A percentile compares a stretch with the other conserved stretches of the same genome.
phyloP scores from a whole-genome alignment of 2,797 vertebrate genomes.

The Clarias pachynema region DNA sequence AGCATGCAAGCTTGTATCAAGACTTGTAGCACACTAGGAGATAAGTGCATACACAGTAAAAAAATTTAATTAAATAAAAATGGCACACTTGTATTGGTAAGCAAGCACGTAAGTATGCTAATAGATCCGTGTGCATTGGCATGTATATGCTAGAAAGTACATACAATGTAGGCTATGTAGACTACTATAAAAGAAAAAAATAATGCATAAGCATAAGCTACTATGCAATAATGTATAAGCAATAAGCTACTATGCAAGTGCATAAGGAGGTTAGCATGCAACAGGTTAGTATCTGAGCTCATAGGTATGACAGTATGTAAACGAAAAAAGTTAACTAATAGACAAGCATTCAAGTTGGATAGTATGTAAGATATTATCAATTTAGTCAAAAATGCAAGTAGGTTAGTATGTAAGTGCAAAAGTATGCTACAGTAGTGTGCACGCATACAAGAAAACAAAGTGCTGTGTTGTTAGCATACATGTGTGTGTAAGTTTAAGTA shows the following conservation, averaged over 20 bases:
- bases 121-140: neutral
- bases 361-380: neutral
- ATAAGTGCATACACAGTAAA: neutral
- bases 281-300: neutral
- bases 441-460: neutral
- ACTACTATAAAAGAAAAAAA: neutral
- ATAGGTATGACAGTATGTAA: neutral
- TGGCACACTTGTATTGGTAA: neutral
- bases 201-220: too few species aligned
- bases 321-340: neutral
- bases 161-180: neutral
- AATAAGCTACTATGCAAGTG: neutral
- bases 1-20: neutral
- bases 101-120: neutral
- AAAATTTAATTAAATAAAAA: too few species aligned
- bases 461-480: neutral
- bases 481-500: neutral
- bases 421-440: neutral
- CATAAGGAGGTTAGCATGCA: neutral
- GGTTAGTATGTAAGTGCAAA: neutral
- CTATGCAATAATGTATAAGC: neutral
- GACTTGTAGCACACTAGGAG: neutral
- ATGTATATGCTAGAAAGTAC: neutral
- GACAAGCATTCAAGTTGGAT: neutral
- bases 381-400: neutral